Evolutionary conservation across 2,113 vertebrate species (phyloP).

Genomic region (Willisornis vidua): DNA sequence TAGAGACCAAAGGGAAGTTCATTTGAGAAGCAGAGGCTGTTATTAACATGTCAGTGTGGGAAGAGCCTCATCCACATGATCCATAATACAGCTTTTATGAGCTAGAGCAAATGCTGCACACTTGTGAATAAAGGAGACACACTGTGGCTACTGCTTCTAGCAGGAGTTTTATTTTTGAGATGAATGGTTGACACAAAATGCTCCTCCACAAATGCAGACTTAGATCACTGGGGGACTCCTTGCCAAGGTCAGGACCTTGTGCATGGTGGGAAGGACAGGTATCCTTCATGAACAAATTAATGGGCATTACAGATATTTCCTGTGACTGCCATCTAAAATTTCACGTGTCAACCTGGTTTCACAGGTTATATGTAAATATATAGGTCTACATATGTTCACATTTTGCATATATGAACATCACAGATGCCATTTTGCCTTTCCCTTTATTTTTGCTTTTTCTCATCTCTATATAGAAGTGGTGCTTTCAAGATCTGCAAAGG

Average conservation of each 20-base stretch:
- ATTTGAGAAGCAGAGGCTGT: not conserved
- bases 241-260: not conserved
- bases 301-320: not conserved
- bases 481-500: not conserved
- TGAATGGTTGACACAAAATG: not conserved
- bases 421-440: not conserved
- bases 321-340: not conserved
- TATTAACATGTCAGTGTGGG: not conserved
- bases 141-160: not conserved
- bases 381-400: not conserved
- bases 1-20: not conserved
- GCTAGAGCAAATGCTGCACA: not conserved
- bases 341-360: not conserved
- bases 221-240: not conserved
- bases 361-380: not conserved
- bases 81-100: not conserved
- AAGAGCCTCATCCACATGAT: not conserved
- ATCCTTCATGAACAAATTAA: not conserved
- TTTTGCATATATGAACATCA: not conserved
- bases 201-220: not conserved
- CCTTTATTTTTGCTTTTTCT: not conserved
- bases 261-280: fast-evolving
- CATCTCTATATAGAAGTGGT: not conserved
- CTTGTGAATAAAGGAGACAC: not conserved
- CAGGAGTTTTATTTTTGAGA: not conserved